phyloP scores from a whole-genome alignment of 2,113 vertebrate species.

The Istiophorus platypterus region DNA sequence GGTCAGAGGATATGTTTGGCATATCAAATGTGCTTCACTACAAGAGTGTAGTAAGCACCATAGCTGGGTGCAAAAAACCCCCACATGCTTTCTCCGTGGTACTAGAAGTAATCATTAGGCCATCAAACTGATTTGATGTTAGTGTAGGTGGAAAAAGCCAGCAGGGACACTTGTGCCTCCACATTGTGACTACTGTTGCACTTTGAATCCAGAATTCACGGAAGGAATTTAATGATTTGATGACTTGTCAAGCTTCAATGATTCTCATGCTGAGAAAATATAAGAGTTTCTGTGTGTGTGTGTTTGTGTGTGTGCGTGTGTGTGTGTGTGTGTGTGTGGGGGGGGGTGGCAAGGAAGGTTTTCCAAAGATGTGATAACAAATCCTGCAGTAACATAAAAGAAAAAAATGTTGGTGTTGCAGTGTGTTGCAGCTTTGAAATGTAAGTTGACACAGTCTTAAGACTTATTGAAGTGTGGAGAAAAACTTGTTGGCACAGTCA shows the following conservation, averaged over 20 bases:
- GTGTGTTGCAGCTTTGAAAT: conserved; percentile 29
- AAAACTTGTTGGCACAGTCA: conserved; percentile 30
- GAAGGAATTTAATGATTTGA: conserved; percentile 23
- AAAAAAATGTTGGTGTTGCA: neutral
- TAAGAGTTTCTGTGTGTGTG: neutral
- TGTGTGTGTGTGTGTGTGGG: too few species aligned
- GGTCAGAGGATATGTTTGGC: conserved; percentile 26
- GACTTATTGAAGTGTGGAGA: conserved; percentile 33
- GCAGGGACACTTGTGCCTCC: conserved; percentile 11
- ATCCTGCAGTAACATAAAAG: neutral
- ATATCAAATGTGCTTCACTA: conserved; percentile 33
- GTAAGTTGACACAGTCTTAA: conserved; percentile 48
- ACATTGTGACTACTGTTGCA: conserved; percentile 12
- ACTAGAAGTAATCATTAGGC: conserved; percentile 31
- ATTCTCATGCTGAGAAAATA: conserved; percentile 2
- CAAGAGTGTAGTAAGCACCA: conserved; percentile 24
- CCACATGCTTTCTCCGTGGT: conserved; percentile 1
- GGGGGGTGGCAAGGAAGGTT: neutral
- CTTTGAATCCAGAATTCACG: conserved; percentile 9
- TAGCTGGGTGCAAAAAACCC: conserved; percentile 4
- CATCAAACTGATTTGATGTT: conserved; percentile 45
- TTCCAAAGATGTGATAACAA: conserved; percentile 13
- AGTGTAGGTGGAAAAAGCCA: conserved; percentile 21
- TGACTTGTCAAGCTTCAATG: neutral
- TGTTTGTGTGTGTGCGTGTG: too few species aligned